These are phyloP conservation scores for Ceyx melanurus DNA, from an alignment of 2,113 vertebrate genomes.

Conservation along the genomic window DNA sequence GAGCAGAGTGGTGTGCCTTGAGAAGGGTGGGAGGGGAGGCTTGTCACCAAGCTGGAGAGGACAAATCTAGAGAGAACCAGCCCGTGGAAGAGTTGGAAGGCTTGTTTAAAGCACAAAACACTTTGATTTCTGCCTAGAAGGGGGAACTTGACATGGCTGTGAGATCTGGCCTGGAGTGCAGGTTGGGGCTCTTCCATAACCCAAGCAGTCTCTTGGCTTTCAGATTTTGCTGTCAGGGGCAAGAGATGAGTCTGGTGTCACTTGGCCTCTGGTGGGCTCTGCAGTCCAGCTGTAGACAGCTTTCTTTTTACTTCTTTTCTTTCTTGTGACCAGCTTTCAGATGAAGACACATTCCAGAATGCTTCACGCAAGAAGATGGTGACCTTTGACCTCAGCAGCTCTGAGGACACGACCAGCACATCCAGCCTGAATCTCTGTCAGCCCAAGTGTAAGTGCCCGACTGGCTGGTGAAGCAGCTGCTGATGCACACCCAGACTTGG, in stretches of 20 bases:
- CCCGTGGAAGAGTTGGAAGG: neutral
- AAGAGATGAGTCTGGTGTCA: neutral
- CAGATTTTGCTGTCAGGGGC: neutral
- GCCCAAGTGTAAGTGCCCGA: slow-evolving; percentile 41
- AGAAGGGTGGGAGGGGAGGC: neutral
- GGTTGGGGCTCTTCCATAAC: fast-evolving
- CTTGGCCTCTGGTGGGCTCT: neutral
- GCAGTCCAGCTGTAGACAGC: neutral
- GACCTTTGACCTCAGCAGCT: slow-evolving; percentile 87
- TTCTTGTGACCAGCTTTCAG: slow-evolving; percentile 73
- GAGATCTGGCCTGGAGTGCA: neutral
- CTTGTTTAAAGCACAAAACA: neutral
- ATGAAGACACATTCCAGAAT: slow-evolving; percentile 74
- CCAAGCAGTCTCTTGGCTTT: neutral
- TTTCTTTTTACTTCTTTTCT: neutral
- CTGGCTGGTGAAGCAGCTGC: neutral
- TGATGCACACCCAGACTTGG: neutral
- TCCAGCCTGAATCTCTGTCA: slow-evolving; percentile 24
- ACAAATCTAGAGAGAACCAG: neutral
- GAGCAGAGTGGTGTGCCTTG: neutral
- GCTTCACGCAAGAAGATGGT: slow-evolving; percentile 77
- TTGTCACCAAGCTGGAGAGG: neutral
- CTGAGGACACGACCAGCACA: slow-evolving; percentile 78
- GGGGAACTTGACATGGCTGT: fast-evolving
- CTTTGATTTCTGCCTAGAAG: neutral